Percentiles rank a stretch among this genome's conserved stretches.
Evolutionary conservation across 2,888 invertebrate genomes (phyloP).

Genomic region (Clunio marinus): DNA sequence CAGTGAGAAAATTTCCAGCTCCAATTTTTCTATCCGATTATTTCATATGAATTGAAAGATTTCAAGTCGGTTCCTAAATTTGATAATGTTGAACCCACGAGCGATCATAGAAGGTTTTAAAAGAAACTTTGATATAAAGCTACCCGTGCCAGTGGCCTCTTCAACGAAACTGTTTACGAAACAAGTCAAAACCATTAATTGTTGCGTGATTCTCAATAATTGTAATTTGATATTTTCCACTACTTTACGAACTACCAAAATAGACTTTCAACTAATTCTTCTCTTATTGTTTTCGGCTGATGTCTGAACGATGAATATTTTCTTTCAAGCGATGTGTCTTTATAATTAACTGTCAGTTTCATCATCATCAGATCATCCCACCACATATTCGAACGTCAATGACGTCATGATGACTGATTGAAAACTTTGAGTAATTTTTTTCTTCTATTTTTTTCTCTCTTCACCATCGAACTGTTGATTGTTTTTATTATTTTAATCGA

Average conservation of each 20-base stretch:
- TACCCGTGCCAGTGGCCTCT: neutral
- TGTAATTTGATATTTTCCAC: slow-evolving; percentile 40
- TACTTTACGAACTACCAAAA: slow-evolving; percentile 39
- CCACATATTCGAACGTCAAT: neutral
- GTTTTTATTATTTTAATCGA: slow-evolving; percentile 1
- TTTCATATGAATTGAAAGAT: no score
- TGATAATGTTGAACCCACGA: no score
- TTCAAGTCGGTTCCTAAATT: no score
- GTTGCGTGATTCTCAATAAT: slow-evolving; percentile 37
- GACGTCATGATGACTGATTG: slow-evolving; percentile 11
- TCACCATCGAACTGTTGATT: no score
- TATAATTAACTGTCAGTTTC: slow-evolving; percentile 39
- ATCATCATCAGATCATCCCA: slow-evolving; percentile 27
- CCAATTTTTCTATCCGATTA: no score
- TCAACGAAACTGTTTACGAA: slow-evolving; percentile 3
- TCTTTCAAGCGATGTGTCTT: slow-evolving; percentile 34
- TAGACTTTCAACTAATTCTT: slow-evolving; percentile 22
- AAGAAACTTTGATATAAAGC: no score
- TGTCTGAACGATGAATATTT: slow-evolving; percentile 18
- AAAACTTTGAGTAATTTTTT: no score
- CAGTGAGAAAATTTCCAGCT: no score
- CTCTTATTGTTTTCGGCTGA: neutral
- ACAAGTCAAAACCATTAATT: slow-evolving; percentile 34
- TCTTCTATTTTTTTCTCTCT: no score
- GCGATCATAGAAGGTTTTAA: no score